These are phyloP conservation scores for Andrena fulva DNA, from an alignment of 2,888 invertebrate genomes.

Conservation along the genomic window DNA sequence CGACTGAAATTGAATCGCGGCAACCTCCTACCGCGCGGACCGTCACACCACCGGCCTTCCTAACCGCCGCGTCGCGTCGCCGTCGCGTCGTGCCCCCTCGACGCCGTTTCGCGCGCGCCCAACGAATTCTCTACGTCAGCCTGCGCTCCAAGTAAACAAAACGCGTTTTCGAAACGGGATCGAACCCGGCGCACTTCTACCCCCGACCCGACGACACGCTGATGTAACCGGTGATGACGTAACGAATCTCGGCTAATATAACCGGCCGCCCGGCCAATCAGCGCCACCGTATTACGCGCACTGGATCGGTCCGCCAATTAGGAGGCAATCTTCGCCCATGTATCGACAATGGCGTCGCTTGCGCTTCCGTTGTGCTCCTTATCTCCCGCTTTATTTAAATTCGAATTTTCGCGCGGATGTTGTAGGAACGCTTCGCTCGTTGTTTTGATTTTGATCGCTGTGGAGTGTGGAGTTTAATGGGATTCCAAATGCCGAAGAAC, in stretches of 20 bases:
- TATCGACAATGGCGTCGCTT: neutral
- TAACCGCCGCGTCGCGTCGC: constrained; percentile 49
- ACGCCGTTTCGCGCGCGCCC: neutral
- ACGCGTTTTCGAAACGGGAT: constrained; percentile 25
- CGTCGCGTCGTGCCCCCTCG: constrained; percentile 28
- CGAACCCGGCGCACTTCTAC: neutral
- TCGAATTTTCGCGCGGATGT: neutral
- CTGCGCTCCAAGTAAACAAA: constrained; percentile 50
- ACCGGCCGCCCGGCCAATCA: constrained; percentile 19
- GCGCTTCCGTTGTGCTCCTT: constrained; percentile 1
- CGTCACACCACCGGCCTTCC: constrained; percentile 64
- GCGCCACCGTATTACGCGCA: neutral
- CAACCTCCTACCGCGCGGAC: constrained; percentile 70
- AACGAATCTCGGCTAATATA: constrained; percentile 10
- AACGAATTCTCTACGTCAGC: neutral
- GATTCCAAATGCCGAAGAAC: constrained; percentile 1
- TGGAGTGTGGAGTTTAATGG: constrained; percentile 4
- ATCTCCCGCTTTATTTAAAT: neutral
- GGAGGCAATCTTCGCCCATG: neutral
- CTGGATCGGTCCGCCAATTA: neutral
- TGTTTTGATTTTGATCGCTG: no score
- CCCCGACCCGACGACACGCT: neutral
- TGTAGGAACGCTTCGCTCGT: neutral
- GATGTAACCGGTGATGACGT: constrained; percentile 20
- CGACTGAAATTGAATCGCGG: constrained; percentile 82